These are phyloP conservation scores for Drosophila santomea DNA, from an alignment of 1,140 invertebrate species.

Conservation along the genomic window DNA sequence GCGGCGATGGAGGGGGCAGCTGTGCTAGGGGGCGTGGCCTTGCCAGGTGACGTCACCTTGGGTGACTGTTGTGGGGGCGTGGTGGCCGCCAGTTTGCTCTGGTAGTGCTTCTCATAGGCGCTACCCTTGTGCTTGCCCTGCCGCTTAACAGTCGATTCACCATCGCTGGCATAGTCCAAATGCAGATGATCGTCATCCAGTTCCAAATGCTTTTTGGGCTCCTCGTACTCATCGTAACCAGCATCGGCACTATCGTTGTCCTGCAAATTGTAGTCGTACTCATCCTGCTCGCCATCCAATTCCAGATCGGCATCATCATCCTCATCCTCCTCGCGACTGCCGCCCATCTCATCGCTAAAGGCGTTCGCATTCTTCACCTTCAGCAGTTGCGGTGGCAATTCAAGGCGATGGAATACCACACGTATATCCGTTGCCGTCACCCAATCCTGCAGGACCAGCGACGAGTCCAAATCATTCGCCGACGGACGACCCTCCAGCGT, in stretches of 20 bases:
- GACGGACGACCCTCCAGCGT: constrained; percentile 98
- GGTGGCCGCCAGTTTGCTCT: constrained; percentile 60
- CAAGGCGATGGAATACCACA: constrained; percentile 95
- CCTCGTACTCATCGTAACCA: constrained; percentile 84
- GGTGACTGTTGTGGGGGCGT: constrained; percentile 3
- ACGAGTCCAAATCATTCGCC: constrained; percentile 97
- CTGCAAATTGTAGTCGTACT: constrained; percentile 80
- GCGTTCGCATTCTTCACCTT: constrained; percentile 73
- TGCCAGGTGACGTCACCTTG: constrained; percentile 20
- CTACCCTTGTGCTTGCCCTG: constrained; percentile 66
- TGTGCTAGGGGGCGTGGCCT: constrained; percentile 7
- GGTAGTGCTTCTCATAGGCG: constrained; percentile 75
- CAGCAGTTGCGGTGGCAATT: constrained; percentile 87
- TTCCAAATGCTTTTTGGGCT: constrained; percentile 80
- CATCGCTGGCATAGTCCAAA: constrained; percentile 79
- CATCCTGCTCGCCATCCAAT: constrained; percentile 67
- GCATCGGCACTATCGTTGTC: constrained; percentile 79
- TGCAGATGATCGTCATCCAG: constrained; percentile 75
- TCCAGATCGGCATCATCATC: constrained; percentile 81
- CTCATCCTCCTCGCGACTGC: constrained; percentile 64
- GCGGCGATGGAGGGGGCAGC: constrained; percentile 50
- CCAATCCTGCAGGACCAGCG: constrained; percentile 99
- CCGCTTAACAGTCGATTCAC: constrained; percentile 33
- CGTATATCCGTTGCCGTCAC: constrained; percentile 98
- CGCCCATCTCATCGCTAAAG: constrained; percentile 83